phyloP scores from a whole-genome alignment of 1,140 invertebrate species.

The Brachionus asplanchnoidis region DNA sequence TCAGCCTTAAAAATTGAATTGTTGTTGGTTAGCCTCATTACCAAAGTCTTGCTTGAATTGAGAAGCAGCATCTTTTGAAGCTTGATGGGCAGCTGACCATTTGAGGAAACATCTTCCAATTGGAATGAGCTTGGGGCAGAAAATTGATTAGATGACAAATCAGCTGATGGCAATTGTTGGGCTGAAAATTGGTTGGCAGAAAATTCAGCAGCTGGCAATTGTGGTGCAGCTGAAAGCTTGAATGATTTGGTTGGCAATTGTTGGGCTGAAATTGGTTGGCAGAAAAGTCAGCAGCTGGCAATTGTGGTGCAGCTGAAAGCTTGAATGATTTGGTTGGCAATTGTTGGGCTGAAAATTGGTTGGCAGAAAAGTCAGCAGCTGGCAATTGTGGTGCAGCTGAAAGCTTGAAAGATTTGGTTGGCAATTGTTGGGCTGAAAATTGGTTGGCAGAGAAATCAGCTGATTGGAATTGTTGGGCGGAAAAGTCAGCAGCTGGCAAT shows the following conservation, averaged over 20 bases:
- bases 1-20: background rate
- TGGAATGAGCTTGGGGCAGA: conserved; percentile 13
- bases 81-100: background rate
- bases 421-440: background rate
- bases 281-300: background rate
- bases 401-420: background rate
- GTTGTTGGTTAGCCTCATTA: background rate
- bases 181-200: too few species aligned
- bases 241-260: background rate
- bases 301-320: background rate
- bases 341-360: background rate
- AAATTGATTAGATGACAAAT: background rate
- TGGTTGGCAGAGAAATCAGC: background rate
- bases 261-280: background rate
- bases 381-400: background rate
- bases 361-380: background rate
- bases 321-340: background rate
- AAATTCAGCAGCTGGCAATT: background rate
- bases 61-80: background rate
- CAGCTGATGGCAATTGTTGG: background rate
- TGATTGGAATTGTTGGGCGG: background rate
- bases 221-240: background rate
- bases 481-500: background rate
- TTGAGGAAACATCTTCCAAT: background rate
- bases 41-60: background rate